Conservation (phyloP, 2,888 invertebrate genomes). For the Hartigia nigra region DNA sequence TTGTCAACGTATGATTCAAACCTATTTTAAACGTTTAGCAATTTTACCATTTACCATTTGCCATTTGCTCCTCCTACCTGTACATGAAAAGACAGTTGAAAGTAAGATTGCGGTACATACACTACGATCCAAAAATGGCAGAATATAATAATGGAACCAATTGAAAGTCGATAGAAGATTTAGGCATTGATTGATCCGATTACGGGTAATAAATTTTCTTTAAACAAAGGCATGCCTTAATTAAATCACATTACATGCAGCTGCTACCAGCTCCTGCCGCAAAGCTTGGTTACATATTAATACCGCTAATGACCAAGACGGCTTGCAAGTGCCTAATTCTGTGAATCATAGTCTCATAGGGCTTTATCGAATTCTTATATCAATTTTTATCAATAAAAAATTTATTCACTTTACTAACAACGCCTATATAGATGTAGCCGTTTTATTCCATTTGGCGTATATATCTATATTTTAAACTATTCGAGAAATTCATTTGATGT, state of each 20-base stretch:
- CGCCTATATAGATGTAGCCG: not conserved
- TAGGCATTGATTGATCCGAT: not conserved
- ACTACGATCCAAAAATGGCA: not conserved
- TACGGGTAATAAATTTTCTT: slow-evolving; percentile 31
- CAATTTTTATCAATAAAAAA: not conserved
- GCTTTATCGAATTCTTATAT: not conserved
- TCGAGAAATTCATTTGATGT: not conserved
- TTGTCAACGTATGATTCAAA: not conserved
- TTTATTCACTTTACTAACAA: not conserved
- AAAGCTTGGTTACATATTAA: slow-evolving; percentile 42
- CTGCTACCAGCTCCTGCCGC: slow-evolving; percentile 31
- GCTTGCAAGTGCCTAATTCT: slow-evolving; percentile 31
- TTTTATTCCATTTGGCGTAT: not conserved
- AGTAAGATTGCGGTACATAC: not conserved
- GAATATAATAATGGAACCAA: not conserved
- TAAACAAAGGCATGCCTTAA: slow-evolving; percentile 36
- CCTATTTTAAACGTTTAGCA: not conserved
- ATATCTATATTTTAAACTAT: not conserved
- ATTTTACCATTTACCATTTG: not conserved
- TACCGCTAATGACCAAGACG: slow-evolving; percentile 33
- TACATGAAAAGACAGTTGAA: not conserved
- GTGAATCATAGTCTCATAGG: not conserved
- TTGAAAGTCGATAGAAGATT: not conserved
- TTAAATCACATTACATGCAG: slow-evolving; percentile 45
- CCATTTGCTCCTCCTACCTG: not conserved